A percentile compares a stretch with the other conserved stretches of the same genome.
phyloP scores from a whole-genome alignment of 2,888 invertebrate genomes.

The Ommatoiulus sabulosus region DNA sequence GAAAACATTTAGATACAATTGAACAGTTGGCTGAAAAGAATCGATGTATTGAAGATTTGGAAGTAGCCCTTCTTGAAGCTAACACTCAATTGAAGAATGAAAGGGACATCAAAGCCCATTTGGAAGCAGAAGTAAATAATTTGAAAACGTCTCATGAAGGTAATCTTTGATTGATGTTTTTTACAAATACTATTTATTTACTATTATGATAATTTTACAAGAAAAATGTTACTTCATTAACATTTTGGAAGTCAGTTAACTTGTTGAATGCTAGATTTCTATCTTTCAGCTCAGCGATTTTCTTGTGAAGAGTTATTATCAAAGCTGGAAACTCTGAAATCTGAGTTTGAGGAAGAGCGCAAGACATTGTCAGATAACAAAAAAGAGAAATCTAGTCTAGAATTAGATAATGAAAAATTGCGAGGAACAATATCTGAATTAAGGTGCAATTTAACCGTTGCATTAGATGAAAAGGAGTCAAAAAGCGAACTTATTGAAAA shows the following conservation, averaged over 20 bases:
- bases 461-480: background rate
- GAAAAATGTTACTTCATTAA: background rate
- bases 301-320: background rate
- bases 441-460: background rate
- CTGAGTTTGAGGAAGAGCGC: background rate
- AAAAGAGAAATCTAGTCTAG: background rate
- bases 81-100: background rate
- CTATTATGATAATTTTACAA: background rate
- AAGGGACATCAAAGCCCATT: background rate
- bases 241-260: background rate
- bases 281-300: background rate
- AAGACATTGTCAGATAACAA: background rate
- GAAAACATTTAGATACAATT: slow-evolving; percentile 77
- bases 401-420: background rate
- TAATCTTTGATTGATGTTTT: background rate
- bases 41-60: background rate
- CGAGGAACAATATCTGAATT: background rate
- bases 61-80: background rate
- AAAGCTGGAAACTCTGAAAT: background rate
- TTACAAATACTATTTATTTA: background rate
- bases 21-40: slow-evolving; percentile 70
- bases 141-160: background rate
- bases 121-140: background rate
- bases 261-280: background rate
- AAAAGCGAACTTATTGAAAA: background rate